Base-by-base conservation (phyloP, 2,888 invertebrate species). In the Drosophila mulleri region DNA sequence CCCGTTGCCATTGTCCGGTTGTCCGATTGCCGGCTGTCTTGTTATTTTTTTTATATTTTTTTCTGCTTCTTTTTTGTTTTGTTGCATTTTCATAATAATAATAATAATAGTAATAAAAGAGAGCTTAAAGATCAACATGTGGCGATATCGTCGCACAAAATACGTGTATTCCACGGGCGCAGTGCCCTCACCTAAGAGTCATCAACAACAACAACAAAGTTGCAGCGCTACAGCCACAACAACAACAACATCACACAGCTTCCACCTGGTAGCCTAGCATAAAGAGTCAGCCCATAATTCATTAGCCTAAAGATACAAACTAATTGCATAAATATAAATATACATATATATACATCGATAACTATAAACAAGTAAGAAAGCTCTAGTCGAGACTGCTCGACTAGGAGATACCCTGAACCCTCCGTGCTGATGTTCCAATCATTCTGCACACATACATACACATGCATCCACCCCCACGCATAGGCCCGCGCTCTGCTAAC, bases 71-170 rank as follows among this genome's bases (percentile, higher is more conserved):
- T 9, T 32, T 23, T 64, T 53, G 32, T 68, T 77, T 70, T n/a
- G n/a, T 70, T 61, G 61, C 61, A 58, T 68, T 74, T 62, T 62
- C 41, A 54, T 66, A 50, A 48, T 53, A 52, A 68, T 74, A 64
- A 72, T 73, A 52, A 68, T 74, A 64, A 72, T 73, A 78, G 60
- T 68, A 72, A 67, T 42, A 54, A 78, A 75, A 70, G 62, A 70
- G 65, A 66, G 79, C 62, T 70, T 56, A 57, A 59, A 75, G 75
- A 75, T 75, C 75, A 61, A 67, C 73, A 78, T 58, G 73, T 58
- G 74, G 58, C 66, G 75, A 75, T 76, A 76, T 62, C 75, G 44
- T 16, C 68, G 69, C 57, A 60, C 47, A 54, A 29, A 48, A 60
- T 20, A 39, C 58, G 20, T 56, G 56, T 60, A 39, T 59, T 59